A percentile compares a stretch with the other conserved stretches of the same genome.
Conservation (phyloP, 2,797 vertebrate species). For the Lepilemur ruficaudatus region DNA sequence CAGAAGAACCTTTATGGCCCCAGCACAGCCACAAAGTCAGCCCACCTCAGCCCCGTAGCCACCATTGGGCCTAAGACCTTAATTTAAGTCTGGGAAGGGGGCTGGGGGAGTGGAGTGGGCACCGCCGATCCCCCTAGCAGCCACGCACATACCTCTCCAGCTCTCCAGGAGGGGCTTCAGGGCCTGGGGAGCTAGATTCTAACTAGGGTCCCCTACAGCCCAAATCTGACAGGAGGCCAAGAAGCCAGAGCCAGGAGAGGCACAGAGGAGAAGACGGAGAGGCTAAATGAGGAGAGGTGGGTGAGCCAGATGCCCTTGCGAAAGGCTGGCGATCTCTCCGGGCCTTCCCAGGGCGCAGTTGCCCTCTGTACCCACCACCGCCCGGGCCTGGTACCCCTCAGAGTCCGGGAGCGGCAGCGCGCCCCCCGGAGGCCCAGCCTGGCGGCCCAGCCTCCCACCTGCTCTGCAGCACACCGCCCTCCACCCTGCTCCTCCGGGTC, state of each 20-base stretch:
- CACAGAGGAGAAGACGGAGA: neutral
- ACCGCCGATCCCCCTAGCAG: neutral
- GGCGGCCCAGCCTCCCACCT: neutral
- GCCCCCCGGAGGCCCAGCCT: conserved; percentile 12
- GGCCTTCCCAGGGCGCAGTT: neutral
- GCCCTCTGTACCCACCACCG: neutral
- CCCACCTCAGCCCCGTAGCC: neutral
- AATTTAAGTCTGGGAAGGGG: neutral
- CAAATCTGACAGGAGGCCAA: neutral
- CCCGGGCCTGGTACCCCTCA: neutral
- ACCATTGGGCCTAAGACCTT: neutral
- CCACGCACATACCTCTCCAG: neutral
- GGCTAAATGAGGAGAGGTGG: neutral
- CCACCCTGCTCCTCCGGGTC: too few relatives aligned
- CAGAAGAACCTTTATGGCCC: neutral
- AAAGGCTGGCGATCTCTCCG: neutral
- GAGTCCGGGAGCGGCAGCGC: neutral
- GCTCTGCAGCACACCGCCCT: neutral
- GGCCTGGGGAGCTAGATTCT: neutral
- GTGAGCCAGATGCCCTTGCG: neutral
- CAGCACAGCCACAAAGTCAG: neutral
- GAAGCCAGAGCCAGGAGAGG: neutral
- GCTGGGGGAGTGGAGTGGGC: too few relatives aligned
- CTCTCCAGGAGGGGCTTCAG: neutral
- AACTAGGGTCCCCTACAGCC: neutral